A percentile compares a stretch with the other conserved stretches of the same genome.
phyloP scores from a whole-genome alignment of 2,797 vertebrate genomes.

The Epinephelus malabaricus region DNA sequence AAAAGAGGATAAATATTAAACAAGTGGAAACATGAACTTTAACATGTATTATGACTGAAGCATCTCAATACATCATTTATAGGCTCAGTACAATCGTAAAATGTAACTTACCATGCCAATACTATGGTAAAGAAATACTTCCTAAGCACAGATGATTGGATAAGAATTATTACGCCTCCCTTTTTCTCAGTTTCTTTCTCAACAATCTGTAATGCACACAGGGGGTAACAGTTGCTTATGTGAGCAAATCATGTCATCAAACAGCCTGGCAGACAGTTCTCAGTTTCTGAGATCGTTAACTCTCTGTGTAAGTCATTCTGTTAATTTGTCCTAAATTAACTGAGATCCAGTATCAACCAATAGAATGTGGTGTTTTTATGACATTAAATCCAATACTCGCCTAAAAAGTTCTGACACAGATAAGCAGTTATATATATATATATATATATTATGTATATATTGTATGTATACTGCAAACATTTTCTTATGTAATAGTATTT shows the following conservation, averaged over 20 bases:
- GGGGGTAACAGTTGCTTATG: conserved; percentile 16
- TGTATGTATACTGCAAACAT: not conserved
- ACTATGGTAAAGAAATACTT: conserved; percentile 85
- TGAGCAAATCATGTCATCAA: conserved; percentile 22
- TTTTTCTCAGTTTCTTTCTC: conserved; percentile 66
- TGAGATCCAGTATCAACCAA: not conserved
- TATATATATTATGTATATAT: not conserved
- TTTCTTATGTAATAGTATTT: not conserved
- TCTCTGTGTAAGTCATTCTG: not conserved
- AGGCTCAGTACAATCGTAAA: conserved; percentile 1
- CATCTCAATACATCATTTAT: not conserved
- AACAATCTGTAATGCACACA: conserved; percentile 74
- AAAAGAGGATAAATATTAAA: not conserved
- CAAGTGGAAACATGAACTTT: not conserved
- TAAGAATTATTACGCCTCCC: conserved; percentile 79
- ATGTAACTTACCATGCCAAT: conserved; percentile 84
- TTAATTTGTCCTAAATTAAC: not conserved
- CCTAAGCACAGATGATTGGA: conserved; percentile 82
- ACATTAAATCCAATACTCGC: not conserved
- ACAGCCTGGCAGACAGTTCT: not conserved
- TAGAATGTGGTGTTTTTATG: too few relatives aligned
- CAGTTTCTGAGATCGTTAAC: not conserved
- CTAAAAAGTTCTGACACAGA: not conserved
- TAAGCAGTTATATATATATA: not conserved
- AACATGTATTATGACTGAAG: not conserved